Conservation (phyloP, 1,140 invertebrate genomes). For the Calephelis virginiensis region DNA sequence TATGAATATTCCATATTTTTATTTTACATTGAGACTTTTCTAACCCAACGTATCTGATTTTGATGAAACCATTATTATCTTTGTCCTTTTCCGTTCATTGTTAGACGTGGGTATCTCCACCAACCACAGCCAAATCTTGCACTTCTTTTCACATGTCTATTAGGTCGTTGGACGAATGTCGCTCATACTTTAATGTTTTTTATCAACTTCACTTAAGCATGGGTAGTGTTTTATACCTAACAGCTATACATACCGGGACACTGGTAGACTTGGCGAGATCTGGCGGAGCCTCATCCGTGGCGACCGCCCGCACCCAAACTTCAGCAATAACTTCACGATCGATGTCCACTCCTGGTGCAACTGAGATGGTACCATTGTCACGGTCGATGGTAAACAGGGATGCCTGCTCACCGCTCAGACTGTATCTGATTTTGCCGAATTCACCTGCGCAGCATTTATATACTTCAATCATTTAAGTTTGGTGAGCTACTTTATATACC, state of each 20-base stretch:
- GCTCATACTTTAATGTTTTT: too few species aligned
- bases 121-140: too few species aligned
- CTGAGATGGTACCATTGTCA: conserved; percentile 87
- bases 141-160: too few species aligned
- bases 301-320: conserved; percentile 74
- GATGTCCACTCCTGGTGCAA: conserved; percentile 85
- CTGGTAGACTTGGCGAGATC: conserved; percentile 83
- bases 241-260: conserved; percentile 81
- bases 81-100: too few species aligned
- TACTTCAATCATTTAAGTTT: background rate
- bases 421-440: conserved; percentile 88
- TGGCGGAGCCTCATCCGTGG: conserved; percentile 87
- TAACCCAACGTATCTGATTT: too few species aligned
- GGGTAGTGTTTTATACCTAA: background rate
- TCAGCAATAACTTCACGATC: conserved; percentile 84
- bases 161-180: too few species aligned
- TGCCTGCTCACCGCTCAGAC: conserved; percentile 85
- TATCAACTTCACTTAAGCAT: too few species aligned
- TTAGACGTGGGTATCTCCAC: too few species aligned
- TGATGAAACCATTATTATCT: too few species aligned
- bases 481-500: too few species aligned
- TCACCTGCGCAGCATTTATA: conserved; percentile 56
- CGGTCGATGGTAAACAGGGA: conserved; percentile 85
- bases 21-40: too few species aligned
- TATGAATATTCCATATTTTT: too few species aligned